Evolutionary conservation across 2,113 vertebrate species (phyloP), one percentile per base, ranked within the genome.

Genomic region (Casuarius casuarius): DNA sequence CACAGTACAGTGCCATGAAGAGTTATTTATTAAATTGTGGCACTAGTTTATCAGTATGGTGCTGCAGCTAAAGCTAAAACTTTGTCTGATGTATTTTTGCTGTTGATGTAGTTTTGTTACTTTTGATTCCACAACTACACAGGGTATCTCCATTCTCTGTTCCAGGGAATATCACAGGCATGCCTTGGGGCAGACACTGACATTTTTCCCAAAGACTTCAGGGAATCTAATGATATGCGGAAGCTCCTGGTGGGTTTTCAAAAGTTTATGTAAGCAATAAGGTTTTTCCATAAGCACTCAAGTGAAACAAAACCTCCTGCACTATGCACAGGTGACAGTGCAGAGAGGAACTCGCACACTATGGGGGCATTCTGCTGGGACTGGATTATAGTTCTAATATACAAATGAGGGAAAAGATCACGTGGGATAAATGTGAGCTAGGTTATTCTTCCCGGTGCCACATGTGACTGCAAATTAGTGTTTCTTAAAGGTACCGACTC

Each of bases 241-340:
- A 90, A 72, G 21, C 13, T 82, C 42, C 62, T 51, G 33, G 42
- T 65, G 67, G 20, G 40, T 68, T 79, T 96, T 74, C 33, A 46
- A 23, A 71, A 56, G 16, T 61, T 68, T 54, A 42, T 88, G 40
- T 46, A 61, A 85, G 26, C 40, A 79, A 5, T 7, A 59, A 68
- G 38, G 3, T 20, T 79, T 94, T 94, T 29, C 31, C 29, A 31
- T 31, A 29, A 89, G 76, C 25, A 2, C 22, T 90, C 63, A 65
- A 54, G 28, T 65, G 79, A 42, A 83, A 73, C 17, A 84, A 85
- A 93, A 29, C 4, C 5, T 35, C 35, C 22, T 48, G n/a, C 12
- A 26, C 35, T 23, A 35, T 0, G 1, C 2, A 86, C 23, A 44
- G 74, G 16, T 49, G 38, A 6, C 6, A 35, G 23, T 1, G 1